phyloP scores from a whole-genome alignment of 2,888 invertebrate genomes.

The Heliothis peltigera region DNA sequence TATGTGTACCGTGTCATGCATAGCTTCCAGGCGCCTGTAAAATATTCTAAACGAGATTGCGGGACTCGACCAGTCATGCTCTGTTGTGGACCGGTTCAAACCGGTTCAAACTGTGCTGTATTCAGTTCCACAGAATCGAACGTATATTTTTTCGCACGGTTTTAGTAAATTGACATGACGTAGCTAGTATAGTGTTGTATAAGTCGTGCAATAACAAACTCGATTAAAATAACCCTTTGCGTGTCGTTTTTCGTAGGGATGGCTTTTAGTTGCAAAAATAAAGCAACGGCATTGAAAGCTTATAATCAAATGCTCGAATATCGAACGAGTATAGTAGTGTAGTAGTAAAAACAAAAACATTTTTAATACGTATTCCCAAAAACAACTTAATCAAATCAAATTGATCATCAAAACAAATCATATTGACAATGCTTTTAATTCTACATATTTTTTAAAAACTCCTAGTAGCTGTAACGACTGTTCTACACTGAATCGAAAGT shows the following conservation, averaged over 20 bases:
- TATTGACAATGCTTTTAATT: background rate
- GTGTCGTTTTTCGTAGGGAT: background rate
- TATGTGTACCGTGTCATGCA: slow-evolving; percentile 42
- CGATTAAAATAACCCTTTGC: background rate
- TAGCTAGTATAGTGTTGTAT: background rate
- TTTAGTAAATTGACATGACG: slow-evolving; percentile 10
- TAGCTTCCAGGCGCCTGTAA: slow-evolving; percentile 24
- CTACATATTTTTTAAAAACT: background rate
- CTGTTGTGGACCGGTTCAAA: slow-evolving; percentile 29
- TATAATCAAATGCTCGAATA: no score
- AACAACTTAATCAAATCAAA: no score
- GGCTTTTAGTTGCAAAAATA: slow-evolving; percentile 1
- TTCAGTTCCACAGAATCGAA: slow-evolving; percentile 5
- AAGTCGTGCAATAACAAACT: background rate
- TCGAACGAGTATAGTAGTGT: background rate
- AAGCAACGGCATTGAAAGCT: background rate
- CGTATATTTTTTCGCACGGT: slow-evolving; percentile 20
- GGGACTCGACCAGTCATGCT: slow-evolving; percentile 42
- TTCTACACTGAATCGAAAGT: background rate
- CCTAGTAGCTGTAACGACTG: background rate
- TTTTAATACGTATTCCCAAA: no score
- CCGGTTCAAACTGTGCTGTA: slow-evolving; percentile 6
- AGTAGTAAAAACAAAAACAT: background rate
- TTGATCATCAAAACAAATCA: no score
- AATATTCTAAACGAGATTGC: slow-evolving; percentile 53